Evolutionary conservation across 1,140 invertebrate species (phyloP).

Genomic region (Orius insidiosus): DNA sequence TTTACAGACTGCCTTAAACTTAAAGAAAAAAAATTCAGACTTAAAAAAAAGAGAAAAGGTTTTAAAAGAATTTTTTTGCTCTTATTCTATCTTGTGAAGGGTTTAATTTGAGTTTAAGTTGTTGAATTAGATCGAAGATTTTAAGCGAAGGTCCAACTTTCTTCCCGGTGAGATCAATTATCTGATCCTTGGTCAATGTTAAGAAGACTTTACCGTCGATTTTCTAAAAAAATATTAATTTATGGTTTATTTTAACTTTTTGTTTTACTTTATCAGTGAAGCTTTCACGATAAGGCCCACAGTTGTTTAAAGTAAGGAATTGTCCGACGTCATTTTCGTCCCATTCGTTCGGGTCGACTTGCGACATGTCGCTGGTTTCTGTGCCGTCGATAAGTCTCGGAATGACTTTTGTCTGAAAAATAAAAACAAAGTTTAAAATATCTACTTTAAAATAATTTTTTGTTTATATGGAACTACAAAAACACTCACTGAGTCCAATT

Average conservation of each 20-base stretch:
- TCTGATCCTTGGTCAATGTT: conserved; percentile 70
- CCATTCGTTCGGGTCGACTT: conserved; percentile 55
- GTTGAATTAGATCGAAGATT: conserved; percentile 78
- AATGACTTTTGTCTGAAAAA: conserved; percentile 36
- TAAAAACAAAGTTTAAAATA: conserved; percentile 3
- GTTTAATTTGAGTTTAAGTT: conserved; percentile 66
- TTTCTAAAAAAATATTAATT: conserved; percentile 29
- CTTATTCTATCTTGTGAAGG: conserved; percentile 37
- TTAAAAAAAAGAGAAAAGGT: too few relatives aligned
- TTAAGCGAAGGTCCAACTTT: conserved; percentile 88
- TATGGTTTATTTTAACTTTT: background rate
- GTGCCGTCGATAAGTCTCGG: conserved; percentile 41
- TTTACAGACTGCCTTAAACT: too few relatives aligned
- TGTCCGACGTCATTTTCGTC: conserved; percentile 66
- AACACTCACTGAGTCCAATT: too few relatives aligned
- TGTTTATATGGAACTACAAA: too few relatives aligned
- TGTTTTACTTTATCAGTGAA: conserved; percentile 51
- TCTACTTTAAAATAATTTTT: too few relatives aligned
- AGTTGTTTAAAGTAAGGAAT: conserved; percentile 78
- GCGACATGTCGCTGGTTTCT: conserved; percentile 21
- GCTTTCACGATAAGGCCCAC: conserved; percentile 68
- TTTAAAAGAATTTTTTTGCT: background rate
- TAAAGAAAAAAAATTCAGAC: too few relatives aligned
- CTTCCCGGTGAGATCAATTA: conserved; percentile 73
- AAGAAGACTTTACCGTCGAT: conserved; percentile 67